Evolutionary conservation across 2,797 vertebrate genomes (phyloP).

Genomic region (Myiotriccus ornatus): DNA sequence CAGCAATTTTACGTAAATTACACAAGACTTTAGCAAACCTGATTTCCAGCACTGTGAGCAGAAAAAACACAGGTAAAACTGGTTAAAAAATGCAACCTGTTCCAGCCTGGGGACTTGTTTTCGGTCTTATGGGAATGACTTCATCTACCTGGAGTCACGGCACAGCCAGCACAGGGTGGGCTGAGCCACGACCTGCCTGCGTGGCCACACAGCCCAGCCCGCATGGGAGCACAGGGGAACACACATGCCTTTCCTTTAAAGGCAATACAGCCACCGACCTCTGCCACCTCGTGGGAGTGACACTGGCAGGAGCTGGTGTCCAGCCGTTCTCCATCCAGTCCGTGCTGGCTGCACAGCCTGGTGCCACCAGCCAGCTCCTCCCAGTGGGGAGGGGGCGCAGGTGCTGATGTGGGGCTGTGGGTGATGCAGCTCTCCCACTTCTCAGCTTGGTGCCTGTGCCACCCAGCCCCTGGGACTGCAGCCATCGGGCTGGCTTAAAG

Average conservation of each 20-base stretch:
- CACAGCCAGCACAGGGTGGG: not conserved
- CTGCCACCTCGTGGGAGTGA: not conserved
- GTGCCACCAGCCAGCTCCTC: not conserved
- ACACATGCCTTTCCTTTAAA: conserved; percentile 55
- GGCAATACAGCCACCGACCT: not conserved
- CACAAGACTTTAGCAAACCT: not conserved
- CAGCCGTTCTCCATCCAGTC: not conserved
- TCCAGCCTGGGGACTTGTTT: not conserved
- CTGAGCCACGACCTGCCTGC: not conserved
- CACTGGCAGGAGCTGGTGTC: not conserved
- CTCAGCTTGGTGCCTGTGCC: not conserved
- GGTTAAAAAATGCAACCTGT: not conserved
- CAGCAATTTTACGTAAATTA: not conserved
- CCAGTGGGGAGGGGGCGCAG: fast-evolving
- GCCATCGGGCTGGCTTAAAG: not conserved
- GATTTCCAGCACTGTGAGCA: not conserved
- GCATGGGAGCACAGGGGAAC: not conserved
- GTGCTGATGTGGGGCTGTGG: not conserved
- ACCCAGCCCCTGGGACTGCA: not conserved
- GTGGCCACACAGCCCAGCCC: not conserved
- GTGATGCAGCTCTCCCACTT: not conserved
- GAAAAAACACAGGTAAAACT: not conserved
- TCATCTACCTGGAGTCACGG: not conserved
- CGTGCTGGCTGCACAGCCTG: not conserved
- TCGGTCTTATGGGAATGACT: not conserved